phyloP scores from a whole-genome alignment of 2,888 invertebrate species.

The Eudasyphora cyanicolor region DNA sequence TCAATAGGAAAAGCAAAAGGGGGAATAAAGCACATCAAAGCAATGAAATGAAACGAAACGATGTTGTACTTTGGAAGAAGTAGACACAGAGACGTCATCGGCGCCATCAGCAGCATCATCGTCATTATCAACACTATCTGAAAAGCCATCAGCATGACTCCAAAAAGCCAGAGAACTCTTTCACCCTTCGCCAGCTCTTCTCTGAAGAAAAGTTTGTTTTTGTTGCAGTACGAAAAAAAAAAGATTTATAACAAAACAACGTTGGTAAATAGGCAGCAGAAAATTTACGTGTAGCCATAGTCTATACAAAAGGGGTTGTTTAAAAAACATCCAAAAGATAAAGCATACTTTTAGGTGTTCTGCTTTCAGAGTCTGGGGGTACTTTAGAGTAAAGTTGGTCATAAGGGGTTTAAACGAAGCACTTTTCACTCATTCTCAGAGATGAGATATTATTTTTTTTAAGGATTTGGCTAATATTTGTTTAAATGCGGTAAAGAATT shows the following conservation, averaged over 20 bases:
- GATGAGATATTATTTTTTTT: too few relatives aligned
- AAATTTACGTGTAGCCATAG: not conserved
- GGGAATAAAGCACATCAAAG: not conserved
- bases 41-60: not conserved
- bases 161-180: not conserved
- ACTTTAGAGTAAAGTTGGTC: too few relatives aligned
- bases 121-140: not conserved
- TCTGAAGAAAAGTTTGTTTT: not conserved
- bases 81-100: constrained; percentile 45
- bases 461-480: too few relatives aligned
- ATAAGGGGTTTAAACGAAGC: too few relatives aligned
- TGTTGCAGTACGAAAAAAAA: not conserved
- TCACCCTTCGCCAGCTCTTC: not conserved
- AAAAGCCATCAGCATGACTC: not conserved
- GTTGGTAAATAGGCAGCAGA: not conserved
- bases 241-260: constrained; percentile 33
- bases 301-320: not conserved
- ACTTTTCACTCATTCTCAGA: too few relatives aligned
- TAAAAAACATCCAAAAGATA: not conserved
- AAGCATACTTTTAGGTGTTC: constrained; percentile 38
- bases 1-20: not conserved
- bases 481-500: too few relatives aligned
- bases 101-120: not conserved
- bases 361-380: too few relatives aligned
- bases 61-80: not conserved